A percentile compares a stretch with the other conserved stretches of the same genome.
Evolutionary conservation across 2,888 invertebrate genomes (phyloP).

Genomic region (Corbicula japonica): DNA sequence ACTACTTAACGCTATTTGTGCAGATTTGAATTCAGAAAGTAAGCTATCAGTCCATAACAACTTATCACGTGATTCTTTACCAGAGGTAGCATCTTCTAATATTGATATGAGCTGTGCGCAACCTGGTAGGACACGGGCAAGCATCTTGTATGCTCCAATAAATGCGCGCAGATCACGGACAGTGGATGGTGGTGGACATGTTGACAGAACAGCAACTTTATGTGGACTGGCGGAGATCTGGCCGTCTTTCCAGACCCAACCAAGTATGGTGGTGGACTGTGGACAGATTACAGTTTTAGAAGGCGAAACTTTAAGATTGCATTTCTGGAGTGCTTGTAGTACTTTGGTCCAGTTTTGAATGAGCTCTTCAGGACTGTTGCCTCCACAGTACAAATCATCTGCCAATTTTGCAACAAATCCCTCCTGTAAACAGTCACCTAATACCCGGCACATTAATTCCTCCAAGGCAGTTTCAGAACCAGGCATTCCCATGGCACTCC

Average conservation of each 20-base stretch:
- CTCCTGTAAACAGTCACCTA: constrained; percentile 41
- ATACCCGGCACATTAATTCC: constrained; percentile 6
- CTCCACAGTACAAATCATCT: constrained; percentile 66
- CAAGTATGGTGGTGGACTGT: constrained; percentile 53
- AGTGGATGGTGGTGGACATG: constrained; percentile 41
- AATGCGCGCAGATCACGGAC: constrained; percentile 48
- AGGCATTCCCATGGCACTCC: constrained; percentile 66
- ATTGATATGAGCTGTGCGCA: constrained; percentile 40
- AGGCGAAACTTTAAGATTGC: constrained; percentile 46
- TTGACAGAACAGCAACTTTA: constrained; percentile 41
- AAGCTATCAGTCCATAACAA: constrained; percentile 57
- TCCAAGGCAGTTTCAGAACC: constrained; percentile 56
- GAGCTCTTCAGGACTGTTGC: constrained; percentile 48
- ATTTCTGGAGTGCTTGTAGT: constrained; percentile 52
- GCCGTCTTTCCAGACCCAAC: constrained; percentile 56
- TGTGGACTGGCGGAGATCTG: constrained; percentile 47
- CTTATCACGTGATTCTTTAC: constrained; percentile 46
- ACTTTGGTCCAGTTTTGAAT: constrained; percentile 49
- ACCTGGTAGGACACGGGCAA: constrained; percentile 45
- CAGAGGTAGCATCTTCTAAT: constrained; percentile 51
- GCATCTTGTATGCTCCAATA: constrained; percentile 63
- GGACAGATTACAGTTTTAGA: constrained; percentile 56
- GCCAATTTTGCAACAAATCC: constrained; percentile 61
- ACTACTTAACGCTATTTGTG: constrained; percentile 17
- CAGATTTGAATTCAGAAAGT: constrained; percentile 27